Base-by-base conservation (phyloP, 2,888 invertebrate species). In the Catocala nupta region DNA sequence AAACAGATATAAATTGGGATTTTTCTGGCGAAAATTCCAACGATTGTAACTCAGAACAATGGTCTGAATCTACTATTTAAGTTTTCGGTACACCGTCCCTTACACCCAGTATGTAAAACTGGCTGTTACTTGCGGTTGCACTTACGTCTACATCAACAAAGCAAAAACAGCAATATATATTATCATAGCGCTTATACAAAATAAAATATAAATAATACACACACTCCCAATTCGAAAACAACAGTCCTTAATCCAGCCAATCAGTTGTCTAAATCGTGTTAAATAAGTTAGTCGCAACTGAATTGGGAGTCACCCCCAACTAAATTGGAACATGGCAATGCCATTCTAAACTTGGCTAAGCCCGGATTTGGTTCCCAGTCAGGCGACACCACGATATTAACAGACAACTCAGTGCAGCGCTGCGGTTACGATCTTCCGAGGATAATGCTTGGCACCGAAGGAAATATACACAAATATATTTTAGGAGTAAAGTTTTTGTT, bases 301-400 rank as follows among this genome's bases (percentile, higher is more conserved):
- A 50, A 54, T 55, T 42, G 49, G 60, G 62, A 66, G 51, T 59
- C 60, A 54, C 44, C 54, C 61, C 62, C 63, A 49, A 64, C 63
- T 64, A 60, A 53, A 71, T 68, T 55, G 65, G 55, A 54, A 81
- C 80, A 80, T 72, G 68, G 70, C 73, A 75, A 70, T 73, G 73
- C 81, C 69, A 80, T 81, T 75, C 71, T 68, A 68, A 81, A 80
- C 69, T 81, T 80, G 56, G 16, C 60, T 80, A 79, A 80, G 73
- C 77, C 74, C 64, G 56, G 71, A 63, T 77, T 75, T 67, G 55
- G 62, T 33, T 54, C 54, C 16, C 59, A 76, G 71, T 75, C 65
- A 60, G 34, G 34, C 61, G 59, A 59, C 60, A 69, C 64, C 50
- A 33, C 53, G 50, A 64, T 61, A 65, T 71, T 69, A 77, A 55